phyloP scores from a whole-genome alignment of 35 echinoderm and acorn worm species.

The Acanthaster planci region DNA sequence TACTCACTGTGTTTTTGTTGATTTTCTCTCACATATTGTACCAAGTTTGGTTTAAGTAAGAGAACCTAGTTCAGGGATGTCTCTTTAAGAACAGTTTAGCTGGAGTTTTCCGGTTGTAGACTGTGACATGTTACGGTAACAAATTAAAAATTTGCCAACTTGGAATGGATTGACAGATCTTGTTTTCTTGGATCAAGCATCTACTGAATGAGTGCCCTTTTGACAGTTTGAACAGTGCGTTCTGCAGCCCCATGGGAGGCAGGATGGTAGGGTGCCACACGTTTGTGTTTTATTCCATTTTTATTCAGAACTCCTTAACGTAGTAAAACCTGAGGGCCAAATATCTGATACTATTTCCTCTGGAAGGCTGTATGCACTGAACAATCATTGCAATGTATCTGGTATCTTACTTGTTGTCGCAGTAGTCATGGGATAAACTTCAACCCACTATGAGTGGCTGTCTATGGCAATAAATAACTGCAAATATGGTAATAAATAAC shows the following conservation, averaged over 20 bases:
- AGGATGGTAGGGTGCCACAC: slow-evolving; percentile 53
- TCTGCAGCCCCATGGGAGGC: slow-evolving; percentile 61
- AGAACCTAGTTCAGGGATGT: too few species aligned
- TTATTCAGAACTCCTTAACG: background rate
- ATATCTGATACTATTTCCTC: slow-evolving; percentile 53
- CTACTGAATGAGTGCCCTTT: too few species aligned
- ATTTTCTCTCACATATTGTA: too few species aligned
- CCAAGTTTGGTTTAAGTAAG: too few species aligned
- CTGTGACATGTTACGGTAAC: too few species aligned
- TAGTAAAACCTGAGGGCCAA: slow-evolving; percentile 38
- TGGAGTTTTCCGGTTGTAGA: too few species aligned
- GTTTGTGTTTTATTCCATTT: slow-evolving; percentile 39
- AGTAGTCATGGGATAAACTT: slow-evolving; percentile 40
- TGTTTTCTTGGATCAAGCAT: too few species aligned
- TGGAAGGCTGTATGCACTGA: slow-evolving; percentile 27
- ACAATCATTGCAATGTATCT: slow-evolving; percentile 32
- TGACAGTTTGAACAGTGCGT: slow-evolving; percentile 63
- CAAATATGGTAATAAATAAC: slow-evolving; percentile 47
- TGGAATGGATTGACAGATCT: too few species aligned
- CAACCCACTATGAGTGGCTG: slow-evolving; percentile 44
- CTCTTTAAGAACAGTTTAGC: too few species aligned
- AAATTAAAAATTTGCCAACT: too few species aligned
- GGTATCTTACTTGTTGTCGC: slow-evolving; percentile 40
- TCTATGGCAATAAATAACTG: slow-evolving; percentile 51
- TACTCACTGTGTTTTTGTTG: too few species aligned